Evolutionary conservation across 2,888 invertebrate species (phyloP), one percentile per base, ranked within the genome.

Genomic region (Drymonia ruficornis): DNA sequence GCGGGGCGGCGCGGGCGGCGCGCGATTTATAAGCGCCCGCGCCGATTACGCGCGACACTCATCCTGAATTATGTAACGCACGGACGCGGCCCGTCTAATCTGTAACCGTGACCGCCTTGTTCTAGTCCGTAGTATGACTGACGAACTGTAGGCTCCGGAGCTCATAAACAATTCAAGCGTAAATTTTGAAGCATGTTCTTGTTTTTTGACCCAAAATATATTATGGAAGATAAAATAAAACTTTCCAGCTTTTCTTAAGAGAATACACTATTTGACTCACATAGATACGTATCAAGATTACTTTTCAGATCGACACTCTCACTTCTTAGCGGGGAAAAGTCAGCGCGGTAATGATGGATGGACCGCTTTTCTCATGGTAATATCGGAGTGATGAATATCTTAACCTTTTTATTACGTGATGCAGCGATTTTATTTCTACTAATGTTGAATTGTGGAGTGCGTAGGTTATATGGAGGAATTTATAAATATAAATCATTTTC

Each of bases 331-430:
- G 55, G 76, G 82, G 78, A 78, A 75, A 81, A 84, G 80, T 83
- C 81, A 75, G 82, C 71, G 74, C 66, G 63, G 72, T 78, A 76
- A 80, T 88, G 89, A 89, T 89, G 80, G 84, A 89, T 84, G 84
- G 76, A 65, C 74, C 71, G 69, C 81, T 80, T 80, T 85, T 84
- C 78, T 83, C 74, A 82, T 86, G 72, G 55, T 85, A 84, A 86
- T 86, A 76, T 74, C 77, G 74, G 73, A 77, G 79, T 82, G 78
- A 82, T 83, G 79, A 83, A 84, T 84, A 81, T 75, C 78, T 72
- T 72, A 73, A 74, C 77, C 72, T 47, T 47, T 47, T 47, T 47
- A 47, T 47, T 19, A 34, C 45, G 45, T 45, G 45, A 45, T 28
- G 28, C 45, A n/a, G 45, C 45, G 28, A 40, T 45, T 45, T 45